Evolutionary conservation across 2,113 vertebrate genomes (phyloP).

Genomic region (Trogon surrucura): DNA sequence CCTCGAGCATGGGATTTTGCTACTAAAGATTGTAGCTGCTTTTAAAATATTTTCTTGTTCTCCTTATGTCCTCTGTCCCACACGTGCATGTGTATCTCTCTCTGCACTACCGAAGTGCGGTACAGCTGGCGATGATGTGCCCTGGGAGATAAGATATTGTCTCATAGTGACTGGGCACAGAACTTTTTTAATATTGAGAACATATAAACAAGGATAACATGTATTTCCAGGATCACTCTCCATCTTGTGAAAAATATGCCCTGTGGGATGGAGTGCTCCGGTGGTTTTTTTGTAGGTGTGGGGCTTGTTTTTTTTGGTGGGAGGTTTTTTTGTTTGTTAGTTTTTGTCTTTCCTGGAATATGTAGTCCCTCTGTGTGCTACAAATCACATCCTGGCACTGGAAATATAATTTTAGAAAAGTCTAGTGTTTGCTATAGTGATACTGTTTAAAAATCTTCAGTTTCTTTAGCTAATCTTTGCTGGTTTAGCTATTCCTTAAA

Average conservation of each 20-base stretch:
- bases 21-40: background rate
- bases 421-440: background rate
- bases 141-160: background rate
- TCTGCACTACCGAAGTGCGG: background rate
- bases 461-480: background rate
- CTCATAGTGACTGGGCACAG: background rate
- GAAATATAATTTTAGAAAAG: background rate
- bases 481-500: background rate
- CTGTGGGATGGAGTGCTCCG: background rate
- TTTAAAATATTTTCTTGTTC: background rate
- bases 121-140: background rate
- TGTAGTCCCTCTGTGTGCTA: background rate
- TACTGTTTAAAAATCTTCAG: background rate
- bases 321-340: background rate
- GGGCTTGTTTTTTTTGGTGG: no score
- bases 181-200: background rate
- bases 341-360: background rate
- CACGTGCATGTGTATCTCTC: no score
- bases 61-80: background rate
- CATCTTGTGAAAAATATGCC: background rate
- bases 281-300: background rate
- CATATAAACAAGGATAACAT: background rate
- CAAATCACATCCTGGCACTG: background rate
- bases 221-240: background rate
- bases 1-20: background rate